Conservation (phyloP, 2,888 invertebrate species). For the Cosmorhoe ocellata region DNA sequence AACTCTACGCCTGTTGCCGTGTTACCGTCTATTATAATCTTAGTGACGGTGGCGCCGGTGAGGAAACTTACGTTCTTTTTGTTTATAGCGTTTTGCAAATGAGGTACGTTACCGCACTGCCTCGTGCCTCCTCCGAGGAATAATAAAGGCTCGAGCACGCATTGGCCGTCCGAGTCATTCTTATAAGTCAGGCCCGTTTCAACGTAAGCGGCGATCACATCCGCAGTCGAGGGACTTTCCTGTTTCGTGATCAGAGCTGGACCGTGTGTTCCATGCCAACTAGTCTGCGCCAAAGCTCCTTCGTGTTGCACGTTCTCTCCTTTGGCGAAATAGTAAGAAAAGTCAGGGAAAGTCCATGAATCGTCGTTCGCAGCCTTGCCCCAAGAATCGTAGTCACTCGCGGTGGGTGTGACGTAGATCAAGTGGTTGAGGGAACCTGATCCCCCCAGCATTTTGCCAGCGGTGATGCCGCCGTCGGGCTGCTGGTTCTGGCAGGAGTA, state of each 20-base stretch:
- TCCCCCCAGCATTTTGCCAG: conserved; percentile 56
- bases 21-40: conserved; percentile 40
- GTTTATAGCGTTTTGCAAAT: not conserved
- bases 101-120: not conserved
- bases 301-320: conserved; percentile 9
- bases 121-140: not conserved
- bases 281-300: not conserved
- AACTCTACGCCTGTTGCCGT: conserved; percentile 46
- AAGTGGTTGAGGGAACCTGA: conserved; percentile 42
- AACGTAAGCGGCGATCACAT: not conserved
- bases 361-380: conserved; percentile 35
- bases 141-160: not conserved
- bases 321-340: conserved; percentile 44
- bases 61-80: conserved; percentile 2
- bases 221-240: not conserved
- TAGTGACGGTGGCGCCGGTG: conserved; percentile 1
- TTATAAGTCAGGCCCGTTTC: conserved; percentile 1
- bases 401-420: conserved; percentile 40
- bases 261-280: conserved; percentile 5
- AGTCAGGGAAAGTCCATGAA: conserved; percentile 40
- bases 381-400: conserved; percentile 46
- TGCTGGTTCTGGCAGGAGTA: conserved; percentile 38
- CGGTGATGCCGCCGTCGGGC: conserved; percentile 26
- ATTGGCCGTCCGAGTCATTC: not conserved
- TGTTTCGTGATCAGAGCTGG: conserved; percentile 1